phyloP scores from a whole-genome alignment of 2,797 vertebrate genomes.

The Labroides dimidiatus region DNA sequence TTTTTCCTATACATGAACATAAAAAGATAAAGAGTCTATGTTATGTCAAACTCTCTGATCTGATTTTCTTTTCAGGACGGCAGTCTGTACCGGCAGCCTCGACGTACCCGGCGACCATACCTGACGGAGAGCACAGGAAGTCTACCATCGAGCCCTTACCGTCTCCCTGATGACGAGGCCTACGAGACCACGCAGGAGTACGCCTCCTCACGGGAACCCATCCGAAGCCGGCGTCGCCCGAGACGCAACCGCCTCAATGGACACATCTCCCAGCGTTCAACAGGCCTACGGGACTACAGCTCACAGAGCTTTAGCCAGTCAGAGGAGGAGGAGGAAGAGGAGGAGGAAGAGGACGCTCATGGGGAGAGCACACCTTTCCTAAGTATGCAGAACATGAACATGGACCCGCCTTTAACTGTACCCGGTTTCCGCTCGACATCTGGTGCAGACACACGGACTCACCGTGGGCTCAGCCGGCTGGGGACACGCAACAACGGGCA shows the following conservation, averaged over 20 bases:
- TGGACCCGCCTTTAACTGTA: conserved; percentile 85
- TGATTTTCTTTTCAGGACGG: conserved; percentile 66
- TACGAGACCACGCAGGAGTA: conserved; percentile 98
- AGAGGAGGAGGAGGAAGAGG: conserved; percentile 91
- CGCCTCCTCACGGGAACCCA: conserved; percentile 90
- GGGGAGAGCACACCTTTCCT: conserved; percentile 98
- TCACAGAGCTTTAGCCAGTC: conserved; percentile 94
- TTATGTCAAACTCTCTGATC: background rate
- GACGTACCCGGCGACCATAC: conserved; percentile 89
- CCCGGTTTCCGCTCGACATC: conserved; percentile 85
- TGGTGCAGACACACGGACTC: conserved; percentile 92
- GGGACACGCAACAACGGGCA: conserved; percentile 86
- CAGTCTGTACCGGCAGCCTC: conserved; percentile 82
- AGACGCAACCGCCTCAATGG: conserved; percentile 93
- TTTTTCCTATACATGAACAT: no score
- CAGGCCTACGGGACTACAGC: conserved; percentile 91
- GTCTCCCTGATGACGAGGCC: conserved; percentile 93
- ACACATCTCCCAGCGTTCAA: conserved; percentile 89
- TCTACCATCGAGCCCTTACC: conserved; percentile 94
- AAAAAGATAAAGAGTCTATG: no score
- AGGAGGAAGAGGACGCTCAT: conserved; percentile 86
- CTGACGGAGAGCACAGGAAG: conserved; percentile 94
- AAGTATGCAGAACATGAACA: conserved; percentile 92
- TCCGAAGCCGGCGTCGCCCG: conserved; percentile 89
- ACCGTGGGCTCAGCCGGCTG: conserved; percentile 88